Conservation (phyloP, 2,888 invertebrate genomes). For the Cyclophora punctaria region DNA sequence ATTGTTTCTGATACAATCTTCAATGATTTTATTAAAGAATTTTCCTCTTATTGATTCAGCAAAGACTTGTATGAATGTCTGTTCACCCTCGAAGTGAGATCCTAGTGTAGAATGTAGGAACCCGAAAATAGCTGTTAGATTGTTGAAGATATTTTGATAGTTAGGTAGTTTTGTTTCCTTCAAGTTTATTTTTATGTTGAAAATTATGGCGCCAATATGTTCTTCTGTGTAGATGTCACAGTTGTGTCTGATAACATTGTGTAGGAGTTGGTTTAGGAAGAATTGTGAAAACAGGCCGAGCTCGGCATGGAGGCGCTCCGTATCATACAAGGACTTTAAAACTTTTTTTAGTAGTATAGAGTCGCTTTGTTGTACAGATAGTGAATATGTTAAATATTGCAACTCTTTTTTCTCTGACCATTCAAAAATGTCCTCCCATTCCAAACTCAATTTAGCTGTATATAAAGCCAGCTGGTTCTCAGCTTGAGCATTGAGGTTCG, state of each 20-base stretch:
- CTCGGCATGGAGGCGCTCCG: constrained; percentile 58
- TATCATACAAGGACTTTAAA: constrained; percentile 52
- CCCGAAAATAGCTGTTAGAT: constrained; percentile 64
- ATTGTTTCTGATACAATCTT: constrained; percentile 59
- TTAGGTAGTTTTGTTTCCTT: constrained; percentile 48
- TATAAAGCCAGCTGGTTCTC: constrained; percentile 59
- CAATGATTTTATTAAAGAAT: constrained; percentile 62
- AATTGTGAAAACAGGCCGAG: constrained; percentile 61
- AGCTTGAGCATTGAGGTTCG: constrained; percentile 43
- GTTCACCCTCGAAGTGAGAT: constrained; percentile 49
- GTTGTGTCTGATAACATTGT: constrained; percentile 56
- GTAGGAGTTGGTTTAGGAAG: constrained; percentile 53
- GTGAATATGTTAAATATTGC: constrained; percentile 46
- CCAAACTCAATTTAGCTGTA: constrained; percentile 54
- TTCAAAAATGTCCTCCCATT: constrained; percentile 63
- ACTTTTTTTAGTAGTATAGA: constrained; percentile 50
- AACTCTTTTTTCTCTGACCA: constrained; percentile 58
- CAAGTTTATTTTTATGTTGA: constrained; percentile 57
- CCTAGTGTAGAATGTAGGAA: constrained; percentile 62
- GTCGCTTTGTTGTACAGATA: constrained; percentile 62
- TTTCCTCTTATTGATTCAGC: constrained; percentile 50
- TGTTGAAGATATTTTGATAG: constrained; percentile 60
- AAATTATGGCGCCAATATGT: constrained; percentile 55
- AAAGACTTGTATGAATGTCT: constrained; percentile 57
- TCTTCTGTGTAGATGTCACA: constrained; percentile 66